A percentile compares a stretch with the other conserved stretches of the same genome.
phyloP scores from a whole-genome alignment of 2,113 vertebrate genomes.

The Ammospiza caudacuta region DNA sequence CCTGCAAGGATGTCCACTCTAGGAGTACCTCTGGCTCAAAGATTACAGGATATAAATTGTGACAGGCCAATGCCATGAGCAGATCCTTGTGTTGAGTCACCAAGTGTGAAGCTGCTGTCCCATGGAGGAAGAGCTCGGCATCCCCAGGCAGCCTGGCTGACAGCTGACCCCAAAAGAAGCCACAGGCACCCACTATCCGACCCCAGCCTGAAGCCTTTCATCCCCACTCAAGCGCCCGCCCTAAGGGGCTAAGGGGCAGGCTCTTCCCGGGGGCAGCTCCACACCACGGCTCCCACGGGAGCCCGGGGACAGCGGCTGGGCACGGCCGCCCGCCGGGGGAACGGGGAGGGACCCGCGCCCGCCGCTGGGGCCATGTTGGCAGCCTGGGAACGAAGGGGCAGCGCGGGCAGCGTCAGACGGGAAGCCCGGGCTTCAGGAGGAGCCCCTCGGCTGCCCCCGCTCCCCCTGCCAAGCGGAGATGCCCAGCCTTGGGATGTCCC shows the following conservation, averaged over 20 bases:
- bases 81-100: not conserved
- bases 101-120: not conserved
- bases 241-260: not conserved
- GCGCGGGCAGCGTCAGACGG: not conserved
- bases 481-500: not conserved
- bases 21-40: not conserved
- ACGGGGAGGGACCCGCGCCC: not conserved
- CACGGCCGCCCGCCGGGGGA: not conserved
- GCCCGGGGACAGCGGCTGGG: not conserved
- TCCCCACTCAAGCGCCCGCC: not conserved
- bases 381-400: not conserved
- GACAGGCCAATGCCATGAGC: not conserved
- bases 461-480: not conserved
- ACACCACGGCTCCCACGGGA: not conserved
- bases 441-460: not conserved
- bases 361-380: not conserved
- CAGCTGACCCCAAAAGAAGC: not conserved
- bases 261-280: not conserved
- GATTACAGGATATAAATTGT: not conserved
- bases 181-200: rapidly evolving
- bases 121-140: not conserved
- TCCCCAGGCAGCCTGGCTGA: not conserved
- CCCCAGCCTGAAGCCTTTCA: not conserved
- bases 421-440: not conserved
- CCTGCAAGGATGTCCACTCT: not conserved